Base-by-base conservation (phyloP, 2,797 vertebrate species). In the Coranthus polyacanthus region DNA sequence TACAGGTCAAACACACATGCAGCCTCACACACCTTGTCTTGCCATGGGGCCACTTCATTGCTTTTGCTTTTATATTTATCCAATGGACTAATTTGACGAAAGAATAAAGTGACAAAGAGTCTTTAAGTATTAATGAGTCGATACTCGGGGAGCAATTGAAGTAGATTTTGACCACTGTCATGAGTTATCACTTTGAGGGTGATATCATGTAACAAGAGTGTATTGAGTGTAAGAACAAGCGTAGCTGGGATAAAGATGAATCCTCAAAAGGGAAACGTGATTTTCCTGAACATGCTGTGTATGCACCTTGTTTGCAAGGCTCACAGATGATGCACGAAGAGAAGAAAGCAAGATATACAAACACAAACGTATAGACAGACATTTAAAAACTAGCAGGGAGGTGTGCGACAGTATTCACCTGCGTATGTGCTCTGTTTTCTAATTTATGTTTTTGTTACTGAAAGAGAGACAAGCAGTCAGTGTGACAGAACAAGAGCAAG, bases 1-100 rank as follows among this genome's bases (percentile, higher is more conserved):
- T 79, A 85, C 81, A 87, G 89, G 89, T 92, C 90, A 91, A 86
- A 88, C 69, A 63, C 59, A 61, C 66, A 36, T 43, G 13, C 34
- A 62, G 55, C 9, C 70, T 39, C 59, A 68, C 57, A 67, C 75
- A 70, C 50, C 57, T 65, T 50, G n/a, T 37, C 10, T 43, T 62
- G 71, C 65, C 61, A 68, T 47, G 41, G 22, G 21, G 20, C 41
- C 1, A 2, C 68, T 81, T 80, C 68, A 53, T 49, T 37, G 57
- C 59, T 50, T 66, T 17, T 44, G 10, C 4, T 22, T 12, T 11
- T 17, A 54, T 41, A 62, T 81, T 73, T 54, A 75, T 78, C 60
- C 68, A 68, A 68, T 49, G n/a, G 50, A 50, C 53, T 66, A 36
- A 80, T 75, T 78, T 87, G 53, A 22, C 22, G 61, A 58, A 36